phyloP scores from a whole-genome alignment of 2,797 vertebrate genomes.

The Leucoraja ocellata region DNA sequence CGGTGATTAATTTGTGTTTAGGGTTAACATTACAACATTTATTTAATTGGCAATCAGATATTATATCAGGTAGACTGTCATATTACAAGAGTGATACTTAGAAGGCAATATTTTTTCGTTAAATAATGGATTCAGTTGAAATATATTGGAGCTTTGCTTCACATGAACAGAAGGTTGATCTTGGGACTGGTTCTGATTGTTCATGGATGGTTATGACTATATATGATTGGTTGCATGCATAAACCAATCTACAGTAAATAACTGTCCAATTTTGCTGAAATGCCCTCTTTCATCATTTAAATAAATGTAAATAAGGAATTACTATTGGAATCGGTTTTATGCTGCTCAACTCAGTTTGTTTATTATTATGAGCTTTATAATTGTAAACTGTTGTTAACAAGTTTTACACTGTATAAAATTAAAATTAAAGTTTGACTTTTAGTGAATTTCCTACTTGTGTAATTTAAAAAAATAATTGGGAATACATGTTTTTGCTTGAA shows the following conservation, averaged over 20 bases:
- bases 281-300: background rate
- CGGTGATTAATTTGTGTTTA: background rate
- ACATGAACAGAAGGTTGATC: background rate
- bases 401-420: background rate
- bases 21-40: background rate
- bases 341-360: background rate
- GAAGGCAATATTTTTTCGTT: background rate
- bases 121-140: background rate
- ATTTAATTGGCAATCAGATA: background rate
- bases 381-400: constrained; percentile 10
- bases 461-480: background rate
- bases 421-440: background rate
- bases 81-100: background rate
- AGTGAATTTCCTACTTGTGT: background rate
- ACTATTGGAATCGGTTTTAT: background rate
- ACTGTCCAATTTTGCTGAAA: background rate
- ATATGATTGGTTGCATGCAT: too few species aligned
- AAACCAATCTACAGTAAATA: background rate
- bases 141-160: background rate
- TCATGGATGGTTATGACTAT: background rate
- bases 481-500: background rate
- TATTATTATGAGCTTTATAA: background rate
- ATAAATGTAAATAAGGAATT: background rate
- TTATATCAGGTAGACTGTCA: background rate
- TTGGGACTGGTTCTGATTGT: background rate